Evolutionary conservation across 2,113 vertebrate genomes (phyloP), one percentile per base, ranked within the genome.

Genomic region (Etheostoma spectabile): DNA sequence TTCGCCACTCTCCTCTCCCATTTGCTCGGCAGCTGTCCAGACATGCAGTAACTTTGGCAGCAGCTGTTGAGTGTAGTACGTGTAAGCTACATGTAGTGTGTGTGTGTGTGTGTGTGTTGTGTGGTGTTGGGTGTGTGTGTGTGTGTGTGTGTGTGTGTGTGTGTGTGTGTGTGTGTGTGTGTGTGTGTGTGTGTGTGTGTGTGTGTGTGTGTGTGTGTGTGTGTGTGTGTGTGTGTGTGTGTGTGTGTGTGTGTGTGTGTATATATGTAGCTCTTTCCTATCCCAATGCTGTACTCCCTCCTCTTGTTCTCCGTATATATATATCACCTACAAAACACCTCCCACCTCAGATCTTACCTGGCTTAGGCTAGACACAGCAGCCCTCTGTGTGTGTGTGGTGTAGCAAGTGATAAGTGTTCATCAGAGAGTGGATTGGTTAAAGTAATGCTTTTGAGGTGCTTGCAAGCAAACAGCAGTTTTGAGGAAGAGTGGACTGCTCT

Each of bases 401-500:
- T 30, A 74, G 63, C 38, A 16, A 55, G 77, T 46, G 53, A 73
- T 83, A 70, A 15, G 61, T 30, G 35, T n/a, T 86, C 14, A 77
- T 72, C 53, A 65, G 49, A 61, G 81, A 86, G 80, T 69, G 70
- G 35, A 52, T 49, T 18, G 11, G 10, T 14, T 74, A 57, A 85
- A 94, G 84, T 69, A 52, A 98, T 99, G 97, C 88, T 93, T 38
- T 83, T 97, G 85, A 96, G 93, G 70, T 95, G 95, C 75, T 90
- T 97, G 1, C 94, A 95, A 86, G 95, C 95, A 82, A 94, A 92
- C 63, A 93, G 91, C 88, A 95, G 93, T 93, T 98, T 97, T 82
- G 95, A 96, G 59, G 95, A 95, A 82, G 96, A 96, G 53, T 91
- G 94, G 91, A 71, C 87, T 4, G 84, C 66, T 6, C 78, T 95